Base-by-base conservation (phyloP, 1,140 invertebrate genomes). In the Hycleus phaleratus region DNA sequence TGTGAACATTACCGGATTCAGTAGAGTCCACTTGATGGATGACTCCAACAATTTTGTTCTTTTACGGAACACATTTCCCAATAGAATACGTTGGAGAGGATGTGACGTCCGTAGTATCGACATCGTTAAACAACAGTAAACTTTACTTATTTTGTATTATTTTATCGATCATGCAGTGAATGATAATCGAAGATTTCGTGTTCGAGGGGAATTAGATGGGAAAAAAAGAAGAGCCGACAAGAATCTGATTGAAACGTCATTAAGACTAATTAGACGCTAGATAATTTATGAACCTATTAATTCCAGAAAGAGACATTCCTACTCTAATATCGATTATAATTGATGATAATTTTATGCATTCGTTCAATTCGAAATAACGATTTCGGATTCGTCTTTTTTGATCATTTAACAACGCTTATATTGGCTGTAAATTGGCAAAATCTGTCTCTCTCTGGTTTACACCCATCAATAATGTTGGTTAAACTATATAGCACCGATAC, bases 201-300 rank as follows among this genome's bases (percentile, higher is more conserved):
- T 10, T 42, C 9, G 10, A 7, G 10, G 38, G 6, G 42, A 54
- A 54, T 54, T 54, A 54, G 32, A 54, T 46, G 43, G 43, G 44
- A 54, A 54, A 54, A 55, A 55, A 46, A 55, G 38, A 38, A 46
- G 11, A 32, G 32, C 51, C 46, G 51, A 45, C 25, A 40, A 55
- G 26, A 38, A 38, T 46, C 52, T 56, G 55, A 56, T 56, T 56
- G 55, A 56, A 56, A 56, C 55, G 55, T 56, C 55, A 56, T 56
- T 56, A 56, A 49, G 24, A 43, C 55, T 56, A 56, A 56, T 56
- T 56, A 56, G 55, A 56, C 48, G 53, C 44, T 18, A 38, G 55
- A 49, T 49, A 49, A 56, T 56, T 56, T 49, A 49, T 49, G 46
- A 49, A 56, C 46, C 44, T 46, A 56, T 56, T 56, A 56, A 56